Base-by-base conservation (phyloP, 2,797 vertebrate species). In the Morus bassanus region DNA sequence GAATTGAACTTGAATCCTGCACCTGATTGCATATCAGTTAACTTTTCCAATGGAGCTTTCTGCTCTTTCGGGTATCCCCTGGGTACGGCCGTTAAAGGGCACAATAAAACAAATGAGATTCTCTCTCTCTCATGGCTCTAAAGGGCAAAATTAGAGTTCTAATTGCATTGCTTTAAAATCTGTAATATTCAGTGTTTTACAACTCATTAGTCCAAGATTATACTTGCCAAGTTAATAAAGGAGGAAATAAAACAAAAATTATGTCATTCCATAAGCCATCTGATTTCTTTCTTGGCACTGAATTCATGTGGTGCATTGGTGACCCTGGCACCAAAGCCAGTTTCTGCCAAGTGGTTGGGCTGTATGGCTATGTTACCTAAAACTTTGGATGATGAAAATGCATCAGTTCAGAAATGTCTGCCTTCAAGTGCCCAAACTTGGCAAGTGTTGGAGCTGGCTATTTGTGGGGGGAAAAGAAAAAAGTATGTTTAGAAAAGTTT, bases 71-170 rank as follows among this genome's bases (percentile, higher is more conserved):
- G 33, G 15, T 92, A 33, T 92, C 89, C 68, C 68, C 83, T 74
- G 48, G 48, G 87, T 57, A 50, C 2, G 1, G 7, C 72, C 94
- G 23, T 54, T 95, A 88, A 92, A 95, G 78, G 78, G 45, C 56
- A 68, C 81, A 70, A 43, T 93, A 83, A 89, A 95, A 35, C 18
- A 89, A 91, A 93, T 68, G 9, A 93, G 56, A 35, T 92, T 3
- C 85, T 94, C 89, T 79, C 35, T 79, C 41, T 93, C 31, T 79
- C 21, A 4, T 25, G 13, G 39, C 65, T 89, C 87, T 91, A 70
- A 79, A 94, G 80, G 69, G 41, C 56, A 88, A 59, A 89, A 93
- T 93, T 88, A 61, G 39, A 60, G 37, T 68, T 85, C 45, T 95
- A 77, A 80, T 72, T 94, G 23, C 31, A 16, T 61, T 86, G 37